Evolutionary conservation across 1,140 invertebrate genomes (phyloP), one percentile per base, ranked within the genome.

Genomic region (Drosophila ercepeae): DNA sequence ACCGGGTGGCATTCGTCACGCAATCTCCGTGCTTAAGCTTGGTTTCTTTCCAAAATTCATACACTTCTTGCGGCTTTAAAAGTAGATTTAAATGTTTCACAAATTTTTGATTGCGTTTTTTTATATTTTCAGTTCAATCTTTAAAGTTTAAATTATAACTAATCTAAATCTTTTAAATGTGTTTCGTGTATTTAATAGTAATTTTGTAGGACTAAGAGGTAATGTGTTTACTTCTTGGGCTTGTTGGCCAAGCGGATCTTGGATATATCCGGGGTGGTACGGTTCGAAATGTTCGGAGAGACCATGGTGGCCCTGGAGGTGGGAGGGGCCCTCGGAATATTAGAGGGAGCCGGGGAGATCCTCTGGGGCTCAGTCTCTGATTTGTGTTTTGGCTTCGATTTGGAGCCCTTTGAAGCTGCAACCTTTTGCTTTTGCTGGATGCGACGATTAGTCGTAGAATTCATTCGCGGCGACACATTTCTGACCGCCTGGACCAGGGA

Each of bases 1-100:
- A 16, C 44, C 46, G 70, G 70, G 70, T 74, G 70, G 70, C 45
- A 54, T 72, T 71, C 60, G 48, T 68, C 64, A 68, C 36, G 25
- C 36, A 27, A 27, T 32, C 29, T 32, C 29, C 9, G 29, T 32
- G 29, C 9, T 32, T 32, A 0, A 9, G 11, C 6, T 39, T 39
- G 29, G 7, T 32, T 7, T 39, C 4, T 16, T 13, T n/a, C 3
- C n/a, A 13, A 34, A 34, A 34, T 2, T 13, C 13, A 11, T 34
- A 27, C 25, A 7, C 7, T 27, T 9, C 13, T 16, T 39, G 1
- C 2, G 5, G 36, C 2, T 16, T 14, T 14, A 1, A 39, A 16
- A 11, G 16, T 14, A 7, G 9, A 1, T 39, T 39, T 39, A 39
- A 39, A 14, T 39, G n/a, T n/a, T n/a, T n/a, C n/a, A n/a, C n/a